Evolutionary conservation across 1,140 invertebrate species (phyloP).

Genomic region (Solenopsis fugax): DNA sequence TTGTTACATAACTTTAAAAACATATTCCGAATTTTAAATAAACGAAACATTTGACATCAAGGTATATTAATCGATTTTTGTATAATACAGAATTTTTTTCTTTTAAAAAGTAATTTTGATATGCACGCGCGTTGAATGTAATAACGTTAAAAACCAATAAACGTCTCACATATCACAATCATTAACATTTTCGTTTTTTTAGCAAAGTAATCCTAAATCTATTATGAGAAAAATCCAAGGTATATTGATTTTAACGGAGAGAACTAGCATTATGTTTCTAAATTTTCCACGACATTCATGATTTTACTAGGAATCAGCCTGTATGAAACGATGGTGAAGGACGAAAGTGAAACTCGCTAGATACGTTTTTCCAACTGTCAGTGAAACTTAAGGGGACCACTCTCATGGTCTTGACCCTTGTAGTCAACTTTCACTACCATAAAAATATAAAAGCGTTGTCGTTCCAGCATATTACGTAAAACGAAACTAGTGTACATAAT

Average conservation of each 20-base stretch:
- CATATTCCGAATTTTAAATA: background rate
- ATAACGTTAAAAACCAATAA: conserved; percentile 8
- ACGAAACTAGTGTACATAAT: conserved; percentile 64
- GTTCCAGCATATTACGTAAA: conserved; percentile 82
- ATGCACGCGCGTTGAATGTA: background rate
- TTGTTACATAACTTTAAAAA: background rate
- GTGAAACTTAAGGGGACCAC: conserved; percentile 78
- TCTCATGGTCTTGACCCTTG: conserved; percentile 79
- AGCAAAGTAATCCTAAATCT: background rate
- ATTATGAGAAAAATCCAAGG: background rate
- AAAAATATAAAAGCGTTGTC: conserved; percentile 84
- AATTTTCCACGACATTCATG: conserved; percentile 63
- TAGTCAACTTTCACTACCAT: conserved; percentile 84
- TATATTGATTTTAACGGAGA: conserved; percentile 29
- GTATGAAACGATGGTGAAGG: background rate
- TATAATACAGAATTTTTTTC: background rate
- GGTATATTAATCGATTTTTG: background rate
- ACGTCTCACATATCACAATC: background rate
- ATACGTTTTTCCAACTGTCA: conserved; percentile 80
- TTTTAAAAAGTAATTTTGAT: background rate
- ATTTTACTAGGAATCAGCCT: conserved; percentile 45
- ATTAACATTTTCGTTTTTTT: background rate
- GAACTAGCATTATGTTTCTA: conserved; percentile 27
- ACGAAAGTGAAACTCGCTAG: conserved; percentile 84
- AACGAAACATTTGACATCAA: background rate